Conservation (phyloP, 2,888 invertebrate genomes). For the Athalia circularis region DNA sequence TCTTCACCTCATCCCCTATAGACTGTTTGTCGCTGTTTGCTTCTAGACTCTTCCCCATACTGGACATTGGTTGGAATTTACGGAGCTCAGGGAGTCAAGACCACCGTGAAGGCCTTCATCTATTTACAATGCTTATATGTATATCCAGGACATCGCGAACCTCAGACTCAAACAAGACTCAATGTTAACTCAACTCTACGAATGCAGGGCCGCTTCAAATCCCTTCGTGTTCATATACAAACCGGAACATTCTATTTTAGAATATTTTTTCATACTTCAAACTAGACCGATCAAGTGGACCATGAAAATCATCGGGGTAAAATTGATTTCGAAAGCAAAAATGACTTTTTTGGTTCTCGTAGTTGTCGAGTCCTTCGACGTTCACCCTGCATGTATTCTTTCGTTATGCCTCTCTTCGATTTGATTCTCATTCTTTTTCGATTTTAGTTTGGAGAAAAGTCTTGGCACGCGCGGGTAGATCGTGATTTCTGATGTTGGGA, state of each 20-base stretch:
- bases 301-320: too few relatives aligned
- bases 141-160: constrained; percentile 12
- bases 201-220: background rate
- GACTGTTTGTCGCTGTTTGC: constrained; percentile 24
- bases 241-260: too few relatives aligned
- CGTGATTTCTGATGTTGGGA: constrained; percentile 33
- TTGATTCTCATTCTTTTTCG: constrained; percentile 43
- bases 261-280: too few relatives aligned
- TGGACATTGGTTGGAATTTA: background rate
- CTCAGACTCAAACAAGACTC: background rate
- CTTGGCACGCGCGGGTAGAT: constrained; percentile 50
- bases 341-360: too few relatives aligned
- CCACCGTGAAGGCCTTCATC: constrained; percentile 38
- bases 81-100: constrained; percentile 25
- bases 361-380: constrained; percentile 12
- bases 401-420: constrained; percentile 21
- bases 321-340: too few relatives aligned
- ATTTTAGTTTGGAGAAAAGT: constrained; percentile 36
- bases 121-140: background rate
- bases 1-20: background rate
- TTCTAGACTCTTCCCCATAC: constrained; percentile 20
- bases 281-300: too few relatives aligned
- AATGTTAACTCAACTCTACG: background rate
- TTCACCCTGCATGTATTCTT: constrained; percentile 47
- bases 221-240: background rate